phyloP scores from a whole-genome alignment of 1,140 invertebrate genomes.

The Littorina saxatilis region DNA sequence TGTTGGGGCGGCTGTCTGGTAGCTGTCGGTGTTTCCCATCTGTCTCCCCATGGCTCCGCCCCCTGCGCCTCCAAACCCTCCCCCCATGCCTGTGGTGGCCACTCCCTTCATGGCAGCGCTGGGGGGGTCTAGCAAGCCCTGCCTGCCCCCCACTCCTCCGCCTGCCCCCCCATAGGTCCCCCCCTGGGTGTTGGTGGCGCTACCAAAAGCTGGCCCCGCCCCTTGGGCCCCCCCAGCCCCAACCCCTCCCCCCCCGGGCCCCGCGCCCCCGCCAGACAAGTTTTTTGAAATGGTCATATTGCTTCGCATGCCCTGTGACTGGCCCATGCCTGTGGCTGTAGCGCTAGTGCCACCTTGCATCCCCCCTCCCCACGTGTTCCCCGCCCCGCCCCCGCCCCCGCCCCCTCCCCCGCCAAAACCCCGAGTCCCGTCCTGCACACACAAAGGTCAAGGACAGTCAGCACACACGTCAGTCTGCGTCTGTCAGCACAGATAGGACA shows the following conservation, averaged over 20 bases:
- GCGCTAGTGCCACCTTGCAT: constrained; percentile 24
- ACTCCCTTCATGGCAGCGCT: not conserved
- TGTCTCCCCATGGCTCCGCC: constrained; percentile 16
- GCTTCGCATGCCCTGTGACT: not conserved
- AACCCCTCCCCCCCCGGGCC: constrained; percentile 22
- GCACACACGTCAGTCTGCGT: too few species aligned
- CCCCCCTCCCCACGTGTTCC: constrained; percentile 3
- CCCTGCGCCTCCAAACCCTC: not conserved
- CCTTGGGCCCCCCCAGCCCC: not conserved
- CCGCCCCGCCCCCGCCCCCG: constrained; percentile 11
- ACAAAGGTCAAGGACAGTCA: too few species aligned
- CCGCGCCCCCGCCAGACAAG: constrained; percentile 34
- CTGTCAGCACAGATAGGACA: too few species aligned
- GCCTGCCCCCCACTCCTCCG: not conserved
- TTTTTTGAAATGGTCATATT: constrained; percentile 34
- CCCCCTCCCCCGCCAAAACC: constrained; percentile 15
- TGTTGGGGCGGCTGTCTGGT: not conserved
- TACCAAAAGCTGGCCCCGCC: constrained; percentile 19
- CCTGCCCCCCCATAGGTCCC: not conserved
- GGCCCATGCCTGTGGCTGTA: not conserved
- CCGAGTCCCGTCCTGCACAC: constrained; percentile 22
- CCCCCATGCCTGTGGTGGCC: not conserved
- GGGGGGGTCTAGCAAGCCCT: constrained; percentile 1
- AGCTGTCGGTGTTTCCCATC: not conserved
- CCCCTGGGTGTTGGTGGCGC: not conserved